These are phyloP conservation scores for Syrphus vitripennis DNA, from an alignment of 2,888 invertebrate genomes.

Conservation along the genomic window DNA sequence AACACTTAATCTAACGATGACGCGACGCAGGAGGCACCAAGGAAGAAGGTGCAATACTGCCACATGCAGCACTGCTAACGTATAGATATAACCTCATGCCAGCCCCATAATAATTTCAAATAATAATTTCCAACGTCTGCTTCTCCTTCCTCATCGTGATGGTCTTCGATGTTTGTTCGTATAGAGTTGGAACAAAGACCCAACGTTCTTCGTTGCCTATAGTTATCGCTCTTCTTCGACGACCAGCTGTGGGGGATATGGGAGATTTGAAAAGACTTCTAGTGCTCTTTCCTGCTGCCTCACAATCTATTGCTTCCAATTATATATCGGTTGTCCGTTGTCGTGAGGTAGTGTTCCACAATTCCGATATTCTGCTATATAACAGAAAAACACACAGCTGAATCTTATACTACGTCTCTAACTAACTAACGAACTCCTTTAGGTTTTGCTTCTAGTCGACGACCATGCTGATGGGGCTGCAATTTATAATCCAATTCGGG, in stretches of 20 bases:
- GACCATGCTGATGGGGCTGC: constrained; percentile 12
- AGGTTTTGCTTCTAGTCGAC: background rate
- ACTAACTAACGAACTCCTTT: background rate
- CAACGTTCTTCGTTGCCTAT: constrained; percentile 35
- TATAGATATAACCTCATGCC: constrained; percentile 35
- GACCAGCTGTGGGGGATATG: background rate
- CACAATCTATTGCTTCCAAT: constrained; percentile 60
- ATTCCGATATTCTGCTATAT: background rate
- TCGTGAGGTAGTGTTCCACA: constrained; percentile 18
- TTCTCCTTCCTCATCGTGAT: background rate
- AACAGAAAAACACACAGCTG: constrained; percentile 26
- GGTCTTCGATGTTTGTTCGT: background rate
- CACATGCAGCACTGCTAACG: constrained; percentile 56
- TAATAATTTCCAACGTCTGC: constrained; percentile 45
- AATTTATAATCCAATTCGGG: constrained; percentile 63
- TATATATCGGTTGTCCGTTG: constrained; percentile 25
- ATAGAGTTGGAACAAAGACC: constrained; percentile 12
- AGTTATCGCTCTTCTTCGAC: constrained; percentile 35
- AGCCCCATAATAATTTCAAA: constrained; percentile 47
- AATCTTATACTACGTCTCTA: background rate
- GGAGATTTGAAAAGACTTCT: background rate
- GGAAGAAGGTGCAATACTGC: constrained; percentile 33
- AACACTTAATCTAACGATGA: constrained; percentile 60
- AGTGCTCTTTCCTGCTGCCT: constrained; percentile 35
- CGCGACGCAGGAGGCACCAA: constrained; percentile 32